phyloP scores from a whole-genome alignment of 2,113 vertebrate genomes.

The Girardinichthys multiradiatus region DNA sequence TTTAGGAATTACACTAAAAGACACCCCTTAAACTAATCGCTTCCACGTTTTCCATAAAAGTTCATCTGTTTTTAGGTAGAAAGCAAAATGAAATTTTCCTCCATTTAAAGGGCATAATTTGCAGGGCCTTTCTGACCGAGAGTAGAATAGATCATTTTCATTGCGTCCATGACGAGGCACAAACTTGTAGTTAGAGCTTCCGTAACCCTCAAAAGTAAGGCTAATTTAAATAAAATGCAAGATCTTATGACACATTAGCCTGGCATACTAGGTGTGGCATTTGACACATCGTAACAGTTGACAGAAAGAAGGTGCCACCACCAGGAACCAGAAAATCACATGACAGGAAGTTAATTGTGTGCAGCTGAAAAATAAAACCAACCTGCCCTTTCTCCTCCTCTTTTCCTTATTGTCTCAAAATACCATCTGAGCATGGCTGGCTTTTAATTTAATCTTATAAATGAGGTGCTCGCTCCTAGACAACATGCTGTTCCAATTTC shows the following conservation, averaged over 20 bases:
- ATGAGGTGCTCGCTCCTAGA: slow-evolving; percentile 79
- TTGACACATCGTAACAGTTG: slow-evolving; percentile 77
- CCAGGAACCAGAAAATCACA: slow-evolving; percentile 73
- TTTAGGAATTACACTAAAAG: slow-evolving; percentile 94
- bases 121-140: slow-evolving; percentile 66
- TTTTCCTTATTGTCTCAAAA: slow-evolving; percentile 63
- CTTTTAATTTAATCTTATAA: slow-evolving; percentile 84
- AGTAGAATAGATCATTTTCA: slow-evolving; percentile 77
- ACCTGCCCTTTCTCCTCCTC: slow-evolving; percentile 29
- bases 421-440: slow-evolving; percentile 76
- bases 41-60: slow-evolving; percentile 93
- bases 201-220: slow-evolving; percentile 10
- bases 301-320: slow-evolving; percentile 78
- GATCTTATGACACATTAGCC: slow-evolving; percentile 35
- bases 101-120: slow-evolving; percentile 68
- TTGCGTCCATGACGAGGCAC: slow-evolving; percentile 63
- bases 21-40: slow-evolving; percentile 95
- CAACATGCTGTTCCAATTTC: slow-evolving; percentile 83
- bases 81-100: slow-evolving; percentile 79
- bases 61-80: slow-evolving; percentile 82
- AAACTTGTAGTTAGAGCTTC: slow-evolving; percentile 52
- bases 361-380: slow-evolving; percentile 64
- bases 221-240: slow-evolving; percentile 23
- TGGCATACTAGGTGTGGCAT: slow-evolving; percentile 70
- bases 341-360: slow-evolving; percentile 77